Base-by-base conservation (phyloP, 2,888 invertebrate genomes). In the Parasteatoda lunata region DNA sequence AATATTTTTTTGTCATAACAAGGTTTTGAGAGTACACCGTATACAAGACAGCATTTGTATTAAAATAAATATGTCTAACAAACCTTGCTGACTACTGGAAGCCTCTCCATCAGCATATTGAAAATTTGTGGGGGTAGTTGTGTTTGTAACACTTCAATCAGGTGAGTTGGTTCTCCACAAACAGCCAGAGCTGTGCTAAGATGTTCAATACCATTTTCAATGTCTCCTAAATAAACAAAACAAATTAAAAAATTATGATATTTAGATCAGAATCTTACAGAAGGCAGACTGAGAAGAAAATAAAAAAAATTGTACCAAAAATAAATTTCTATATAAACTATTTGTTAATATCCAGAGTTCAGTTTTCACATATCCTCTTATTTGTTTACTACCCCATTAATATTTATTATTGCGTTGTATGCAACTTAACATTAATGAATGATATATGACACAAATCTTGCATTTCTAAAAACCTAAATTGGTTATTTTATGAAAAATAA, bases 161-260 rank as follows among this genome's bases (percentile, higher is more conserved):
- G 93, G 92, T 97, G 97, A 91, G 96, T 95, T 0, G 97, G 97
- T 92, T 99, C 98, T 11, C 98, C 98, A 92, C 99, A 99, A 49
- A 99, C 96, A 4, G 97, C 96, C n/a, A 99, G 96, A 8, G 99
- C 99, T 92, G 97, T 98, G 69, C 97, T 96, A 90, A 99, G 94
- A 93, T 99, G 99, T 92, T 98, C 97, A 77, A 98, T 96, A 64
- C 98, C 99, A 71, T 95, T 95, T 89, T 98, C 96, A 88, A 97
- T 92, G 91, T 97, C 96, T 13, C 97, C 90, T 90, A 68, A 45
- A 59, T 30, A 30, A 30, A 30, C 2, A 30, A n/a, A n/a, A n/a
- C n/a, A n/a, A 69, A 78, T 47, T 64, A 76, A 47, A 52, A 15
- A 59, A 59, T 52, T 11, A 15, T 30, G 30, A 64, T 7, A n/a